Base-by-base conservation (phyloP, 1,140 invertebrate genomes). In the Drosophila nebulosa region DNA sequence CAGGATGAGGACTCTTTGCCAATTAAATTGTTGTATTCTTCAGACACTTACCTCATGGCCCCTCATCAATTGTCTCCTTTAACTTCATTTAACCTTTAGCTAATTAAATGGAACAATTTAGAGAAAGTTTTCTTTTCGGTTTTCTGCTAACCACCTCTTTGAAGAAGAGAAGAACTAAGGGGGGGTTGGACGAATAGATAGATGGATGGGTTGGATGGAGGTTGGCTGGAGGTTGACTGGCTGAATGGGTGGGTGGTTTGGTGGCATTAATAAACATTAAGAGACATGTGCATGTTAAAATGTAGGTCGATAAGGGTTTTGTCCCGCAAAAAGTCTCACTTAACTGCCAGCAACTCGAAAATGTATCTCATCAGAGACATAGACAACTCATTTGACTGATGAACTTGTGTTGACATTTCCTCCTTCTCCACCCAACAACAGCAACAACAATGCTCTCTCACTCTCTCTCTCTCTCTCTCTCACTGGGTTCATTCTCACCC, bases 321-420 rank as follows among this genome's bases (percentile, higher is more conserved):
- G 46, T 61, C 35, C 70, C 39, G 39, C 69, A 66, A 74, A 73
- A 73, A 71, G 63, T 73, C 80, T 85, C 77, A 86, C 81, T 85
- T 79, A 79, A 64, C 75, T 84, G n/a, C 39, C 51, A 58, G 12
- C 30, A 32, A 46, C 59, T 58, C 39, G 56, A 65, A 22, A 6
- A 70, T 72, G 61, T 55, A 58, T 42, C 60, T 50, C 50, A 61
- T 26, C 58, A 52, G 72, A 62, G 60, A 53, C 70, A 73, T 42
- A 83, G 76, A 88, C 75, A 79, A 88, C 83, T 88, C 78, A 88
- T 88, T 88, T 88, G 83, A 88, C 83, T 88, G 83, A 88, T 88
- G 83, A 88, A 88, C 83, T 75, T 79, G 78, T 88, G 83, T 88
- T 88, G 83, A 88, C 83, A 88, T 83, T 79, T 83, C 73, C 80